Percentiles rank a stretch among this genome's conserved stretches.
These are phyloP conservation scores for Podilymbus podiceps DNA, from an alignment of 2,113 vertebrate genomes.

Conservation along the genomic window DNA sequence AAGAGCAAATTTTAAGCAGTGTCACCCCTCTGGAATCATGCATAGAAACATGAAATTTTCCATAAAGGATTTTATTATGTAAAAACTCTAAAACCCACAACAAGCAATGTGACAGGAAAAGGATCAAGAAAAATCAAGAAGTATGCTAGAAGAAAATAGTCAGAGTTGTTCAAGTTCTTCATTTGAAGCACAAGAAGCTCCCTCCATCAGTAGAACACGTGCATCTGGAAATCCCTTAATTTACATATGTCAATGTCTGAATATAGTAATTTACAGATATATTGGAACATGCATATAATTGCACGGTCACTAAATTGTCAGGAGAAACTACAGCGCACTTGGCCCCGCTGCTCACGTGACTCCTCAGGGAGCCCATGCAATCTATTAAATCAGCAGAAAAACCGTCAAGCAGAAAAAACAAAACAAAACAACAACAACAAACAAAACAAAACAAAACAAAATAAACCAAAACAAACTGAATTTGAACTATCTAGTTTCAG, in stretches of 20 bases:
- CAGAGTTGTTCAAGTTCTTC: not conserved
- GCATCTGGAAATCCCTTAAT: not conserved
- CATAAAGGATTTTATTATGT: not conserved
- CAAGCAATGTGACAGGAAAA: not conserved
- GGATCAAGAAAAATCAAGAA: not conserved
- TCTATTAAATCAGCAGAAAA: not conserved
- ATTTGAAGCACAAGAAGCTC: not conserved
- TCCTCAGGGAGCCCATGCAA: not conserved
- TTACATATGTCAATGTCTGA: not conserved
- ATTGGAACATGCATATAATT: not conserved
- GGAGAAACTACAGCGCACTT: not conserved
- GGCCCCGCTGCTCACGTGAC: not conserved
- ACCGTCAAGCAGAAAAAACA: not conserved
- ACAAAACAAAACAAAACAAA: too few relatives aligned
- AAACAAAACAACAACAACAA: too few relatives aligned
- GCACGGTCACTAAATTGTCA: not conserved
- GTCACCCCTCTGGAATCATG: not conserved
- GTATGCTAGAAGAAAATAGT: not conserved
- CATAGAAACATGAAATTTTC: not conserved
- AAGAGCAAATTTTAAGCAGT: not conserved
- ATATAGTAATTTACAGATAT: not conserved
- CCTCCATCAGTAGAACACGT: not conserved
- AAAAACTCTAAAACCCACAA: not conserved
- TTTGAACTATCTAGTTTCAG: not conserved
- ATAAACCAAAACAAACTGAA: not conserved